Conservation (phyloP, 2,888 invertebrate genomes). For the Scelioninae gen. 2 region DNA sequence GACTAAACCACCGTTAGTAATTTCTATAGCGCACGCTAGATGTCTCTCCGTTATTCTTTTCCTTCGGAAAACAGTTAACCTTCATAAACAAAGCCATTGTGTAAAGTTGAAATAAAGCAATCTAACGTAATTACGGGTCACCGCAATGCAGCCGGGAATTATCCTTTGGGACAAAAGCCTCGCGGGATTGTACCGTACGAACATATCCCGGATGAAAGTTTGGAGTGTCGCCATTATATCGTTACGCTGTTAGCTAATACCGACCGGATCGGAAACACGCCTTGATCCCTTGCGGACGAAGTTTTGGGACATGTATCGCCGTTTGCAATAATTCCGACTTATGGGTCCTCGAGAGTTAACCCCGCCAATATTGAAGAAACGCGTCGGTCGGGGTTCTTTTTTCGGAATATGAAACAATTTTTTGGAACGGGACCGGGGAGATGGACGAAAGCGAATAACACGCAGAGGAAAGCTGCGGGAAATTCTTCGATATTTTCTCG, state of each 20-base stretch:
- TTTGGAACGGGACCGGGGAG: too few species aligned
- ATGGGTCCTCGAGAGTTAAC: slow-evolving; percentile 52
- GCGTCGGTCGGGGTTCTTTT: too few species aligned
- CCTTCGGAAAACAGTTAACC: background rate
- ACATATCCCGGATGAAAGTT: slow-evolving; percentile 50
- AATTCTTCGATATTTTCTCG: too few species aligned
- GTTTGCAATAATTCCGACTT: slow-evolving; percentile 45
- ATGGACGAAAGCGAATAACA: too few species aligned
- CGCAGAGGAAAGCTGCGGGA: too few species aligned
- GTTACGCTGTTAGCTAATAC: slow-evolving; percentile 52
- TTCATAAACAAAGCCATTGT: slow-evolving; percentile 22
- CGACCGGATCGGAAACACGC: slow-evolving; percentile 29
- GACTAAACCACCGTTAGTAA: too few species aligned
- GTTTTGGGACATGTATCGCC: slow-evolving; percentile 39
- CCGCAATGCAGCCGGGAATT: slow-evolving; percentile 35
- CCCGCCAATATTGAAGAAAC: slow-evolving; percentile 5
- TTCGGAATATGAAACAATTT: too few species aligned
- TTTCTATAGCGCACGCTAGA: too few species aligned
- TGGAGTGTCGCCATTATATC: slow-evolving; percentile 51
- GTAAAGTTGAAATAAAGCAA: slow-evolving; percentile 41
- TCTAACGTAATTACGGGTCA: slow-evolving; percentile 40
- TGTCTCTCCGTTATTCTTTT: too few species aligned
- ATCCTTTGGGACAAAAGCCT: slow-evolving; percentile 40
- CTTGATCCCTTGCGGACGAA: slow-evolving; percentile 42
- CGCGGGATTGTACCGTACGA: slow-evolving; percentile 30